These are phyloP conservation scores for Cardiocondyla obscurior DNA, from an alignment of 1,140 invertebrate species.

Conservation along the genomic window DNA sequence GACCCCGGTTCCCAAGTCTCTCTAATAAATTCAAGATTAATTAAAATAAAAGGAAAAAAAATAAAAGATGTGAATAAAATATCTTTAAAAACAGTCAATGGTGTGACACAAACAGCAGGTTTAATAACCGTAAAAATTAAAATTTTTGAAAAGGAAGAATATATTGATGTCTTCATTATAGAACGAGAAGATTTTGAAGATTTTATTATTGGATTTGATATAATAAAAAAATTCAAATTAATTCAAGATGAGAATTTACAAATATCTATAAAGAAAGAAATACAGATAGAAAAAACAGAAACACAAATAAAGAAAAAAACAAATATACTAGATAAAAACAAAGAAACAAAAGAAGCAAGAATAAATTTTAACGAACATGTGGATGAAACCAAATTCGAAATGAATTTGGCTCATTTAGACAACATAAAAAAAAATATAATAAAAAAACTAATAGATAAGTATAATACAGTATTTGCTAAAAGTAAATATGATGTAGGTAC, in stretches of 20 bases:
- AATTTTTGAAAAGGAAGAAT: slow-evolving; percentile 49
- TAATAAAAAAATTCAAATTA: slow-evolving; percentile 51
- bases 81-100: slow-evolving; percentile 54
- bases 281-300: too few species aligned
- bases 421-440: not conserved
- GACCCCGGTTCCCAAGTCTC: slow-evolving; percentile 37
- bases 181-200: slow-evolving; percentile 47
- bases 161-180: slow-evolving; percentile 32
- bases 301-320: too few species aligned
- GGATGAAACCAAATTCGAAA: not conserved
- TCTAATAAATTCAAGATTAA: slow-evolving; percentile 40
- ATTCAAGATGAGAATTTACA: too few species aligned
- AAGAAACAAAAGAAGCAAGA: not conserved
- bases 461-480: slow-evolving; percentile 9
- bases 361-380: slow-evolving; percentile 42
- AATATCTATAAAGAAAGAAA: too few species aligned
- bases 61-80: slow-evolving; percentile 44
- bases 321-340: too few species aligned
- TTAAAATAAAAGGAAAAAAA: slow-evolving; percentile 23
- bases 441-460: not conserved
- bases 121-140: slow-evolving; percentile 55
- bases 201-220: slow-evolving; percentile 48
- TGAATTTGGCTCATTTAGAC: not conserved
- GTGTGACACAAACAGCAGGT: slow-evolving; percentile 41
- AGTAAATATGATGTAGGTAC: slow-evolving; percentile 30